Evolutionary conservation across 2,888 invertebrate genomes (phyloP), one percentile per base, ranked within the genome.

Genomic region (Drosophila vallismaia): DNA sequence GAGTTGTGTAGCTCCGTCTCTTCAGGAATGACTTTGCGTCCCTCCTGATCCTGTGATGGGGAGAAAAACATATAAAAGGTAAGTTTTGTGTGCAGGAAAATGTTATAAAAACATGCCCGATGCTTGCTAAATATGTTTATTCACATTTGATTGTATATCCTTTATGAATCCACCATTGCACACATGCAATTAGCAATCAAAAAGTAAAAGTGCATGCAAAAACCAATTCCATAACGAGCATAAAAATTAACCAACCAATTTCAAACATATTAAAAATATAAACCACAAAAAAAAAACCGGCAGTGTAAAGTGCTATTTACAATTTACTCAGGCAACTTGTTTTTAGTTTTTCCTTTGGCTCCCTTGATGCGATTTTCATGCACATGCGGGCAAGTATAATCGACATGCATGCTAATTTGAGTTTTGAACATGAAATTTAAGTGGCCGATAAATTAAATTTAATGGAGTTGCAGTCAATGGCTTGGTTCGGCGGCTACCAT

Each of bases 11-110:
- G 69, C 67, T 91, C 91, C 45, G 89, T 88, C 79, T 94, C 94
- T 82, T 94, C 94, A 0, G 94, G 94, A 59, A 94, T 94, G n/a
- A 94, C 93, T 86, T 94, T 94, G 8, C 93, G 92, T 6, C 93
- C 92, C 62, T 91, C 92, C 68, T 90, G 89, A 77, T 92, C 91
- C 92, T 92, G 63, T 6, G 33, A 1, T 71, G 6, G n/a, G 6
- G 36, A 6, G 2, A 12, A 26, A 63, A 40, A 50, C 2, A 14
- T 26, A 33, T 26, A 36, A 36, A 4, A 55, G 38, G 48, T 62
- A n/a, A 55, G 33, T 31, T n/a, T 10, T 12, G 29, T 19, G 7
- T 0, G 1, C n/a, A 6, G 1, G 6, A n/a, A 6, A 6, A 36
- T n/a, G 4, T n/a, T n/a, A 33, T 10, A 33, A 10, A 3, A 33